phyloP scores from a whole-genome alignment of 1,140 invertebrate genomes.

The Tyrophagus putrescentiae region DNA sequence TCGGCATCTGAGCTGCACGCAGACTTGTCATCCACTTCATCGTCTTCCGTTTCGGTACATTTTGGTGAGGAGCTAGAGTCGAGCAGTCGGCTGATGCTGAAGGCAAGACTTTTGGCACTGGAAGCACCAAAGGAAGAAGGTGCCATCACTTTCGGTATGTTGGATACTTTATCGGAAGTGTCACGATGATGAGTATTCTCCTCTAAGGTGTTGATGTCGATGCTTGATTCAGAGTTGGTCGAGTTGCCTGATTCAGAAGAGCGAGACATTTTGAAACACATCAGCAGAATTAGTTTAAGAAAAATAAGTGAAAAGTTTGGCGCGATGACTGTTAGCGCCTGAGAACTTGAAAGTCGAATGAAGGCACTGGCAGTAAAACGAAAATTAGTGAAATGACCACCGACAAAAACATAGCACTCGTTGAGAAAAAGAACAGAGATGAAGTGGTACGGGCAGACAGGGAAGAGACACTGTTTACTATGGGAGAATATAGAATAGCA shows the following conservation, averaged over 20 bases:
- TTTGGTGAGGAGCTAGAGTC: slow-evolving; percentile 5
- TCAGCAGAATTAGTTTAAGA: not conserved
- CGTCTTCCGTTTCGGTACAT: not conserved
- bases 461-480: no score
- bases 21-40: not conserved
- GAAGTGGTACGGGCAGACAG: not conserved
- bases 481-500: no score
- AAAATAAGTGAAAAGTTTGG: not conserved
- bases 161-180: not conserved
- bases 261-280: not conserved
- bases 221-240: slow-evolving; percentile 1
- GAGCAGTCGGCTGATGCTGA: slow-evolving; percentile 9
- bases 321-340: not conserved
- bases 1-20: slow-evolving; percentile 3
- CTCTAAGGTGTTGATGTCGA: not conserved
- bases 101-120: not conserved
- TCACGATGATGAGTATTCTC: not conserved
- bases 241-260: slow-evolving; percentile 7
- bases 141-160: slow-evolving; percentile 2
- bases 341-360: no score
- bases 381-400: no score
- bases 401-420: not conserved
- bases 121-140: not conserved
- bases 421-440: not conserved
- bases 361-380: no score